phyloP scores from a whole-genome alignment of 1,140 invertebrate genomes.

The Liolophura sinensis region DNA sequence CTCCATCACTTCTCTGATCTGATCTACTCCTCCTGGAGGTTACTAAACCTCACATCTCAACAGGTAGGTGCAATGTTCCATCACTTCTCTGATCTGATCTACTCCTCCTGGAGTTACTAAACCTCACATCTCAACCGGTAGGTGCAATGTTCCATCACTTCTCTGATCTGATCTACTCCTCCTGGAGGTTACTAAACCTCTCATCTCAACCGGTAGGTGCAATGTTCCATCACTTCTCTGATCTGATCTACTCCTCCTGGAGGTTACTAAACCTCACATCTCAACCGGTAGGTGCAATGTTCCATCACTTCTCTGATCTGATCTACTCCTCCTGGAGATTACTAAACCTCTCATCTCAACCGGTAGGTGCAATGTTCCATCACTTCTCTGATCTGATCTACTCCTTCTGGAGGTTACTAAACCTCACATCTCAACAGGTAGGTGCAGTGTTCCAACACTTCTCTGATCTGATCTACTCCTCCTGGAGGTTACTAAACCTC shows the following conservation, averaged over 20 bases:
- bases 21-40: slow-evolving; percentile 68
- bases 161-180: neutral
- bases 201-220: too few species aligned
- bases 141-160: neutral
- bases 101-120: neutral
- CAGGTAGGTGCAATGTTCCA: slow-evolving; percentile 20
- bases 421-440: neutral
- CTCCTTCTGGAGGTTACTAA: too few species aligned
- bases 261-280: slow-evolving; percentile 39
- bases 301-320: slow-evolving; percentile 69
- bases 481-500: too few species aligned
- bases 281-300: slow-evolving; percentile 27
- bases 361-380: too few species aligned
- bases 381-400: too few species aligned
- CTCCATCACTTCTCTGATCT: slow-evolving; percentile 70
- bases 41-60: slow-evolving; percentile 62
- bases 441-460: too few species aligned
- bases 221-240: neutral
- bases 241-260: neutral
- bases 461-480: too few species aligned
- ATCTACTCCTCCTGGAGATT: slow-evolving; percentile 69
- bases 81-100: neutral
- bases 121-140: neutral
- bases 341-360: slow-evolving; percentile 59
- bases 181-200: neutral